phyloP scores from a whole-genome alignment of 2,888 invertebrate species.

The Candidula unifasciata region DNA sequence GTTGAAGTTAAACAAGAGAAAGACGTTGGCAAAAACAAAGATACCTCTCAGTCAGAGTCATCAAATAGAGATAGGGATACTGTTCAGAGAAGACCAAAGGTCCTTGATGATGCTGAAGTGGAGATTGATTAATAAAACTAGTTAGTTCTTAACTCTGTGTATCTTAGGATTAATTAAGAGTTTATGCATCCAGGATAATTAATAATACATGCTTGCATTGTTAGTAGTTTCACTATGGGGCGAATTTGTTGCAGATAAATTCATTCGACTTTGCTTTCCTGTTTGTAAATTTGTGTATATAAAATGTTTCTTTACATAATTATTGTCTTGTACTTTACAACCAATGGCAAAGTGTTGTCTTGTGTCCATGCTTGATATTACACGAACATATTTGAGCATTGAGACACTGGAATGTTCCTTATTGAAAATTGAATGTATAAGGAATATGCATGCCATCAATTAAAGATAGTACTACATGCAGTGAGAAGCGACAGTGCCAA shows the following conservation, averaged over 20 bases:
- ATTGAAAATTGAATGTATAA: background rate
- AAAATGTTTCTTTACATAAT: background rate
- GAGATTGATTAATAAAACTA: background rate
- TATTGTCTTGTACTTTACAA: background rate
- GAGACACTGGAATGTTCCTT: background rate
- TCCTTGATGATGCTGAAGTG: slow-evolving; percentile 15
- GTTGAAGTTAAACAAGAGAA: slow-evolving; percentile 23
- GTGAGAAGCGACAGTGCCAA: background rate
- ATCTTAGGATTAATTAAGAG: background rate
- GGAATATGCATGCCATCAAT: background rate
- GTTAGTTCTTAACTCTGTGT: too few species aligned
- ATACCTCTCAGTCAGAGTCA: background rate
- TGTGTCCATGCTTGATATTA: background rate
- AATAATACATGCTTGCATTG: background rate
- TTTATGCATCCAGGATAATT: background rate
- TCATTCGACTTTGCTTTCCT: background rate
- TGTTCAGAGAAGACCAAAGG: background rate
- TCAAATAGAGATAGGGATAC: background rate
- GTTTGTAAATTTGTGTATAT: background rate
- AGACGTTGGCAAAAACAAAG: slow-evolving; percentile 21
- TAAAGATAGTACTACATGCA: background rate
- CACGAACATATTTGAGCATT: background rate
- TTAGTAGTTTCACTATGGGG: background rate
- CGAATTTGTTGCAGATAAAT: background rate
- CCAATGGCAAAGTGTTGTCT: slow-evolving; percentile 9